Base-by-base conservation (phyloP, 2,888 invertebrate genomes). In the Atrina japonica region DNA sequence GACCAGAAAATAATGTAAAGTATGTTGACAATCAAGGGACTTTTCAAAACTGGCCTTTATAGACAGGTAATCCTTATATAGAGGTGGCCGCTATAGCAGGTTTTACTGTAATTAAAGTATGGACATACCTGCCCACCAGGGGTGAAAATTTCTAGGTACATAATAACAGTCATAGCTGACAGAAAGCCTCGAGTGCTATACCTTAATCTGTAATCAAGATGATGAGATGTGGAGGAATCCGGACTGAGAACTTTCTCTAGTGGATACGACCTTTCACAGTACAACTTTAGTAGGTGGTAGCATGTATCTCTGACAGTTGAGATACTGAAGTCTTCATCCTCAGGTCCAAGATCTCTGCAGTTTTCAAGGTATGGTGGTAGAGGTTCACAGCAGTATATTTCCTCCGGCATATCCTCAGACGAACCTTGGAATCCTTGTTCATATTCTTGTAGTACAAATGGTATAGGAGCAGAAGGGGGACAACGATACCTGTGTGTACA, bases 251-350 rank as follows among this genome's bases (percentile, higher is more conserved):
- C 90, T 60, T 92, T 91, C 80, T 95, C 94, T 55, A 96, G 84
- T 0, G 94, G 80, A 68, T 91, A 87, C 21, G 87, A 81, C 60
- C 86, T 81, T 70, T 91, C 86, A 1, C 95, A 94, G 85, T 95
- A 95, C 9, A 97, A 92, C 77, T 95, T 94, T 18, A 98, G 88
- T 70, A 98, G 90, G 88, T 96, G 95, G 91, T 95, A 97, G 65
- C 96, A 94, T 0, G 97, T 91, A 89, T 97, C 92, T 52, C 83
- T 77, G 3, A 49, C 61, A 2, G 63, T 75, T 9, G 76, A 75
- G 1, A 49, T 30, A 1, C 66, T 76, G 49, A 70, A 23, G 21
- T 47, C 52, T 25, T 47, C 45, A 52, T 66, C 60, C 43, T 64
- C 66, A 60, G 70, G 45, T 47, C 78, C 69, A 11, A 35, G 35